phyloP scores from a whole-genome alignment of 1,140 invertebrate species.

The Drosophila baimaii region DNA sequence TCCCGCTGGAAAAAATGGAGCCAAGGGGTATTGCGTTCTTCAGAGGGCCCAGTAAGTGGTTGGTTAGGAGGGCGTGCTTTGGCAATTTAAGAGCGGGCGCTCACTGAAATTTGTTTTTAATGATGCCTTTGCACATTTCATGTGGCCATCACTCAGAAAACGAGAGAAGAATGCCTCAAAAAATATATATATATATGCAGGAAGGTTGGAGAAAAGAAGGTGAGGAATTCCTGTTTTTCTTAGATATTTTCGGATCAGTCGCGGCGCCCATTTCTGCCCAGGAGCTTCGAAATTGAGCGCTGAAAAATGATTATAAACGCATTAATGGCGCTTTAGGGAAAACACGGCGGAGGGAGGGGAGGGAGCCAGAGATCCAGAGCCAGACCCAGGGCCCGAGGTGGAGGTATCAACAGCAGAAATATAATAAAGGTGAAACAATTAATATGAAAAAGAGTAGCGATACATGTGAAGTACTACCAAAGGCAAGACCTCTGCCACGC shows the following conservation, averaged over 20 bases:
- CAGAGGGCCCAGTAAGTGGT: background rate
- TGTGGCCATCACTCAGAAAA: constrained; percentile 62
- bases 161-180: constrained; percentile 19
- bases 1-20: constrained; percentile 9
- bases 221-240: constrained; percentile 27
- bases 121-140: constrained; percentile 77
- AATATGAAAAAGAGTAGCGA: constrained; percentile 73
- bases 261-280: constrained; percentile 30
- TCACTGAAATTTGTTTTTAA: constrained; percentile 77
- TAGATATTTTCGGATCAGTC: constrained; percentile 39
- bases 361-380: background rate
- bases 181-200: background rate
- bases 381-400: constrained; percentile 6
- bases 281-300: constrained; percentile 56
- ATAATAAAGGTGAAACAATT: constrained; percentile 83
- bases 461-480: constrained; percentile 66
- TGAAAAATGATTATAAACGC: constrained; percentile 82
- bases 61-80: constrained; percentile 43
- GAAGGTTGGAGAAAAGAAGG: background rate
- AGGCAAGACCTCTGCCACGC: constrained; percentile 52
- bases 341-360: background rate
- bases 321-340: constrained; percentile 71
- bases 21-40: background rate
- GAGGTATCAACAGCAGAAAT: constrained; percentile 71
- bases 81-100: constrained; percentile 72